Evolutionary conservation across 2,888 invertebrate species (phyloP).

Genomic region (Rotaria socialis): DNA sequence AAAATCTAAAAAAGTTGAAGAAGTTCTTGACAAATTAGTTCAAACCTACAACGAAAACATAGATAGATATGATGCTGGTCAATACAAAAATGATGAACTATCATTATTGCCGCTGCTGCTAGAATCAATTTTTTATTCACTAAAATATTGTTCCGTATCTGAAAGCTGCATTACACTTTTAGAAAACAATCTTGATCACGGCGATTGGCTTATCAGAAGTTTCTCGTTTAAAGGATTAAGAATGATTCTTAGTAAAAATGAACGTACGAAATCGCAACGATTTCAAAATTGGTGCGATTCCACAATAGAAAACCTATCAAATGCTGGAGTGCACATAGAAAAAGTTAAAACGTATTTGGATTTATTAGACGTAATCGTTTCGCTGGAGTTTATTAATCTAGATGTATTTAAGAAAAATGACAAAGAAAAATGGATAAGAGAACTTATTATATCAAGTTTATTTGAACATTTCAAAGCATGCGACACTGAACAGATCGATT

Average conservation of each 20-base stretch:
- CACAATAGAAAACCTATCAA: neutral
- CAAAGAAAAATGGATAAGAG: neutral
- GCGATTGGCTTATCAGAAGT: neutral
- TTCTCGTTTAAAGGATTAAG: neutral
- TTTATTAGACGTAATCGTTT: neutral
- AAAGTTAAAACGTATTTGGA: neutral
- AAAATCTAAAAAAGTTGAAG: conserved; percentile 1
- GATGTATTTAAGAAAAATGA: conserved; percentile 2
- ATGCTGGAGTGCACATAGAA: neutral
- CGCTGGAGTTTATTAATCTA: neutral
- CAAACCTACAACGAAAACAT: neutral
- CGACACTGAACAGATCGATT: neutral
- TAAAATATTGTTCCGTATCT: neutral
- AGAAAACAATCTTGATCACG: neutral
- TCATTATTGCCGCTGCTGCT: neutral
- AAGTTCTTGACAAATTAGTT: conserved; percentile 27
- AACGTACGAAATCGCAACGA: neutral
- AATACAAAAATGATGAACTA: too few species aligned
- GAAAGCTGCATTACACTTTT: neutral
- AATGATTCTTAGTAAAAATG: neutral
- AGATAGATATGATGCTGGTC: too few species aligned
- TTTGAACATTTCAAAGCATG: neutral
- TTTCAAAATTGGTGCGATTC: neutral
- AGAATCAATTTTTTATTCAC: neutral
- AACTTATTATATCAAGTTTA: conserved; percentile 34